Percentiles rank a stretch among this genome's conserved stretches.
phyloP scores from a whole-genome alignment of 1,140 invertebrate genomes.

The Pseudomyrmex flavicornis region DNA sequence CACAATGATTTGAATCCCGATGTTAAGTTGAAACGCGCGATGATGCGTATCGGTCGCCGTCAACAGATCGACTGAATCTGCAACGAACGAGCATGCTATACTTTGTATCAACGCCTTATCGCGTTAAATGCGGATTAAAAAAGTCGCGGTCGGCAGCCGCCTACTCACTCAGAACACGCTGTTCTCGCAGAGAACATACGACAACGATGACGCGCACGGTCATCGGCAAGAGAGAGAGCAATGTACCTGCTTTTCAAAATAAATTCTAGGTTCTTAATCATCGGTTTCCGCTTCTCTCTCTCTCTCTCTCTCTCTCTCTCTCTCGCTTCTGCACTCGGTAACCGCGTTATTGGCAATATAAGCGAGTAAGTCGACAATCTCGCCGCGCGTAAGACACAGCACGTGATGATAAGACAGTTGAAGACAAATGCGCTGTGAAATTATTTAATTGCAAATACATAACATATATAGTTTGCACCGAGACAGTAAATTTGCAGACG shows the following conservation, averaged over 20 bases:
- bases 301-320: neutral
- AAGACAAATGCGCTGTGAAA: neutral
- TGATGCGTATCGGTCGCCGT: constrained; percentile 63
- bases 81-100: constrained; percentile 41
- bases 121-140: constrained; percentile 56
- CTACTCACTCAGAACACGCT: constrained; percentile 47
- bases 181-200: constrained; percentile 1
- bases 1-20: constrained; percentile 10
- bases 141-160: constrained; percentile 2
- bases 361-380: neutral
- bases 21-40: constrained; percentile 58
- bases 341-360: neutral
- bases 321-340: neutral
- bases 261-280: constrained; percentile 10
- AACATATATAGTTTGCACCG: too few species aligned
- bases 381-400: neutral
- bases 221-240: neutral
- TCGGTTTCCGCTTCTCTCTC: neutral
- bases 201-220: neutral
- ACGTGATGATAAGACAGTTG: neutral
- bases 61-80: constrained; percentile 72
- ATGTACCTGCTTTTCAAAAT: neutral
- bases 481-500: neutral
- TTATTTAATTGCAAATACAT: constrained; percentile 4
- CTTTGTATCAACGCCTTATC: constrained; percentile 72